Evolutionary conservation across 2,888 invertebrate species (phyloP).

Genomic region (Leptarthrus brevirostris): DNA sequence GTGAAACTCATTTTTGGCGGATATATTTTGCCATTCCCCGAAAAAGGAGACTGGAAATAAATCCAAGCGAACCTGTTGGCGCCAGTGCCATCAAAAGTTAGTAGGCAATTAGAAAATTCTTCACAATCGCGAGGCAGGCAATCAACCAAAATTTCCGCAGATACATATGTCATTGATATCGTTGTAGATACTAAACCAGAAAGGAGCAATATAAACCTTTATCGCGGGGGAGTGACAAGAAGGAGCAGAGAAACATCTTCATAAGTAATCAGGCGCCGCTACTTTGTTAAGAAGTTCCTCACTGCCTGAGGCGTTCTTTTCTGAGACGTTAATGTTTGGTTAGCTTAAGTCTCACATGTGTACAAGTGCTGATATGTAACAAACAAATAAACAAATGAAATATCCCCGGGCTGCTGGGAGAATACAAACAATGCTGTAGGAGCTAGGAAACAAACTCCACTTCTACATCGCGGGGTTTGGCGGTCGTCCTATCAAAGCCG

Average conservation of each 20-base stretch:
- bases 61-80: constrained; percentile 37
- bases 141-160: constrained; percentile 14
- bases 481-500: no score
- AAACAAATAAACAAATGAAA: constrained; percentile 29
- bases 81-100: neutral
- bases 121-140: constrained; percentile 2
- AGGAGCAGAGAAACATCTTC: neutral
- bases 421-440: neutral
- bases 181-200: neutral
- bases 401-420: neutral
- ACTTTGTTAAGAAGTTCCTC: constrained; percentile 20
- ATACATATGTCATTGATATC: constrained; percentile 25
- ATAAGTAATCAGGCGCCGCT: constrained; percentile 13
- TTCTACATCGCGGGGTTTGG: neutral
- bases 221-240: neutral
- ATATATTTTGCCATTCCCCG: neutral
- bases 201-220: neutral
- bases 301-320: neutral
- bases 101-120: constrained; percentile 9
- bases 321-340: constrained; percentile 4
- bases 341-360: constrained; percentile 21
- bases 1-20: neutral
- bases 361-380: constrained; percentile 19
- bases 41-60: neutral
- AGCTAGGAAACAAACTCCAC: neutral